These are phyloP conservation scores for Bos javanicus DNA, from an alignment of 2,113 vertebrate species.

Conservation along the genomic window DNA sequence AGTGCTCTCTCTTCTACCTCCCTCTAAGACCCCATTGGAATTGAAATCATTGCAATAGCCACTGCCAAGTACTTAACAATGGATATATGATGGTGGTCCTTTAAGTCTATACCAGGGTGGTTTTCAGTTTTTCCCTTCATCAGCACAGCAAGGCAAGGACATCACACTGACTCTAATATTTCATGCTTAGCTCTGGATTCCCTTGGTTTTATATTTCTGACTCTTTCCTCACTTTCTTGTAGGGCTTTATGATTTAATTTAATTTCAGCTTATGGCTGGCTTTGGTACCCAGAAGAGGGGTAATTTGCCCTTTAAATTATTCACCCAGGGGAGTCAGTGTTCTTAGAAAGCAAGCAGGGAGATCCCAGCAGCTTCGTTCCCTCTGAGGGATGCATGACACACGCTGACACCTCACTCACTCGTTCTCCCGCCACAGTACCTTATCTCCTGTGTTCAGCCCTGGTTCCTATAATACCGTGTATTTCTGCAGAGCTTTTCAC, in stretches of 20 bases:
- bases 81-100: constrained; percentile 64
- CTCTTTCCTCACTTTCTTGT: constrained; percentile 62
- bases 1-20: constrained; percentile 25
- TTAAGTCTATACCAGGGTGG: constrained; percentile 42
- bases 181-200: constrained; percentile 70
- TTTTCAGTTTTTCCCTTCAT: constrained; percentile 65
- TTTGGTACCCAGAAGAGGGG: constrained; percentile 67
- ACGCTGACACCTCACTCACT: constrained; percentile 50
- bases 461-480: constrained; percentile 51
- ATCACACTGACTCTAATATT: constrained; percentile 62
- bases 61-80: constrained; percentile 56
- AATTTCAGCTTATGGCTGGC: constrained; percentile 66
- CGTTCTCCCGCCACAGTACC: constrained; percentile 23
- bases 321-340: constrained; percentile 63
- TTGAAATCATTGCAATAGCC: constrained; percentile 51
- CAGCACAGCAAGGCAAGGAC: constrained; percentile 71
- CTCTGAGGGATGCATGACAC: constrained; percentile 43
- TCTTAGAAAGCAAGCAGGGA: constrained; percentile 53
- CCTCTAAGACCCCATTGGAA: constrained; percentile 46
- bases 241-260: constrained; percentile 71
- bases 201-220: constrained; percentile 65
- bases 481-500: constrained; percentile 58
- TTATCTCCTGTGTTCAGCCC: constrained; percentile 69
- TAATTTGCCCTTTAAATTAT: constrained; percentile 73
- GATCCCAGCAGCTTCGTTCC: constrained; percentile 20